Conservation (phyloP, 2,888 invertebrate genomes). For the Chesias legatella region DNA sequence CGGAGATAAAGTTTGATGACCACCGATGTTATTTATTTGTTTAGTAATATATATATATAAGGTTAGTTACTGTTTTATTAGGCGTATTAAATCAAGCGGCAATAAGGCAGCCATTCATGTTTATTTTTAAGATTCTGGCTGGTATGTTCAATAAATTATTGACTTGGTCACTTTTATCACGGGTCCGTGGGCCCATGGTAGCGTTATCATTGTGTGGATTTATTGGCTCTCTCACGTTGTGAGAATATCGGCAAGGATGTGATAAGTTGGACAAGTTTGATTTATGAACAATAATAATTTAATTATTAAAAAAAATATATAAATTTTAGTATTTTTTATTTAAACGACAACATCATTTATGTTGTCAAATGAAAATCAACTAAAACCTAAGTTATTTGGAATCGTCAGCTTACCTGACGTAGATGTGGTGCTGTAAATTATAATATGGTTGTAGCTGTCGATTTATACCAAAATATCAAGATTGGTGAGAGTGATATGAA, state of each 20-base stretch:
- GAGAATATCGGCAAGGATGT: slow-evolving; percentile 7
- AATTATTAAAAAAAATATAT: too few relatives aligned
- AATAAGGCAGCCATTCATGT: slow-evolving; percentile 81
- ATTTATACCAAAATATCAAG: too few relatives aligned
- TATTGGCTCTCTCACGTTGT: slow-evolving; percentile 14
- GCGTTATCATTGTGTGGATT: slow-evolving; percentile 54
- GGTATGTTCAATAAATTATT: slow-evolving; percentile 77
- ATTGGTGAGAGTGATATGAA: too few relatives aligned
- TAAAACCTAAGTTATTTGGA: too few relatives aligned
- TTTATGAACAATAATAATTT: too few relatives aligned
- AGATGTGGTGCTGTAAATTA: too few relatives aligned
- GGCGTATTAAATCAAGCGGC: slow-evolving; percentile 77
- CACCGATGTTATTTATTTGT: slow-evolving; percentile 77
- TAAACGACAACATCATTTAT: too few relatives aligned
- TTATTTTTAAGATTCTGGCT: slow-evolving; percentile 79
- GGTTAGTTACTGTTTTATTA: slow-evolving; percentile 81
- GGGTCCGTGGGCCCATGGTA: slow-evolving; percentile 53
- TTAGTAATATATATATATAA: slow-evolving; percentile 80
- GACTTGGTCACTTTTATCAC: slow-evolving; percentile 79
- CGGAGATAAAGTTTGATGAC: slow-evolving; percentile 69
- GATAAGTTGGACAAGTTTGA: too few relatives aligned
- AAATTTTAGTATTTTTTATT: too few relatives aligned
- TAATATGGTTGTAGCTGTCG: too few relatives aligned
- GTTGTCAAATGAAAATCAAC: too few relatives aligned
- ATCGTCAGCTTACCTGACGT: too few relatives aligned